Conservation (phyloP, 2,113 vertebrate genomes). For the Oncorhynchus nerka region DNA sequence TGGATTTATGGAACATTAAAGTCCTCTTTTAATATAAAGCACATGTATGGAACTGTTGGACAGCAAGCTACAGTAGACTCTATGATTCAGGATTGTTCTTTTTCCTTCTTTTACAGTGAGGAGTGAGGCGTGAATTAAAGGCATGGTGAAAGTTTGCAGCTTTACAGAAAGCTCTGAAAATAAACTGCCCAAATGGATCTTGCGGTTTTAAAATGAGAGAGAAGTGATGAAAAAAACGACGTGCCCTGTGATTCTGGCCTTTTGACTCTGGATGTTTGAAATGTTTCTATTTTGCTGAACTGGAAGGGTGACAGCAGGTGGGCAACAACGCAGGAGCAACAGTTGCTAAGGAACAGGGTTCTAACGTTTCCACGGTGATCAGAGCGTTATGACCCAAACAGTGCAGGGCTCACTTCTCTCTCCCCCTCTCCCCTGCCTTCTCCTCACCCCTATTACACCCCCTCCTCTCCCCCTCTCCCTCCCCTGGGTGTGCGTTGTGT, state of each 20-base stretch:
- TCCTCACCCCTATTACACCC: constrained; percentile 9
- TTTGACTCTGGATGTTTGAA: constrained; percentile 28
- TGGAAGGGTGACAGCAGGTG: constrained; percentile 57
- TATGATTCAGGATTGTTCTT: constrained; percentile 3
- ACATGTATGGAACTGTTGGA: neutral
- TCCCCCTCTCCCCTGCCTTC: constrained; percentile 1
- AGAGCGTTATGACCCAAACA: constrained; percentile 61
- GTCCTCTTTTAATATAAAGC: neutral
- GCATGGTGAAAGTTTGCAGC: neutral
- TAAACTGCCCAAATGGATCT: neutral
- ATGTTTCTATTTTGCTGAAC: constrained; percentile 23
- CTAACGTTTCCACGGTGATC: constrained; percentile 59
- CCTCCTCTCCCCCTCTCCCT: constrained; percentile 13
- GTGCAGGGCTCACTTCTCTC: constrained; percentile 19
- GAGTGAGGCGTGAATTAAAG: neutral
- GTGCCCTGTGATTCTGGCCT: constrained; percentile 16
- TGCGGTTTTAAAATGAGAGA: neutral
- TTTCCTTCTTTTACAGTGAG: neutral
- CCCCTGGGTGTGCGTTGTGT: constrained; percentile 22
- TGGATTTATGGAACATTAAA: neutral
- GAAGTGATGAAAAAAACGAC: neutral
- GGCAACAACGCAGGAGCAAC: constrained; percentile 54
- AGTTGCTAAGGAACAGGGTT: constrained; percentile 54
- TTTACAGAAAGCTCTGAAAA: neutral
- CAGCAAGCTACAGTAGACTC: neutral